phyloP scores from a whole-genome alignment of 2,797 vertebrate genomes.

The Limosa lapponica region DNA sequence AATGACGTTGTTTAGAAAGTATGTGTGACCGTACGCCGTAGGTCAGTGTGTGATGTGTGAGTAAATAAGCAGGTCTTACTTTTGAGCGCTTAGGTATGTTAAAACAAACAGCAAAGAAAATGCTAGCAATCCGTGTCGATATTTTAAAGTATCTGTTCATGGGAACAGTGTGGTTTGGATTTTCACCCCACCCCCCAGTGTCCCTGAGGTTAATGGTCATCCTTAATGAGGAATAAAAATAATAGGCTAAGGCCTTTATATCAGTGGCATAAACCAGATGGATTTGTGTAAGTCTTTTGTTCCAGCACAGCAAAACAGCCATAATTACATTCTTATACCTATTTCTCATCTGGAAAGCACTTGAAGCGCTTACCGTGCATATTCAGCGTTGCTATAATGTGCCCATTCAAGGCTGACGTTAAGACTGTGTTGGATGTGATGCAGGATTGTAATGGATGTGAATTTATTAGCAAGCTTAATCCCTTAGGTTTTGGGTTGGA shows the following conservation, averaged over 20 bases:
- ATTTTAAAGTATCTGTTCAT: accelerated
- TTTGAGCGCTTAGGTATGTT: neutral
- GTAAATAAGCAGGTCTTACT: neutral
- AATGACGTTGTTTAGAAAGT: neutral
- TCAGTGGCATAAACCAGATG: neutral
- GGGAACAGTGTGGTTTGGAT: neutral
- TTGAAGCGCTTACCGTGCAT: neutral
- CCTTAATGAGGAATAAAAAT: neutral
- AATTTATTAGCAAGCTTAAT: neutral
- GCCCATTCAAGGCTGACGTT: neutral
- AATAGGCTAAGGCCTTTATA: neutral
- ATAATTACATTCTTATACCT: neutral
- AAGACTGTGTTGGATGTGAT: neutral
- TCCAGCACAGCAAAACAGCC: neutral
- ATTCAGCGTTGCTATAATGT: neutral
- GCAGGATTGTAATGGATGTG: neutral
- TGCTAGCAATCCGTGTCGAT: accelerated
- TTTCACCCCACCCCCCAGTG: accelerated
- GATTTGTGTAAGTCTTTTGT: neutral
- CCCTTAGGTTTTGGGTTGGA: neutral
- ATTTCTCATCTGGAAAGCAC: neutral
- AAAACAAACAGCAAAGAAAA: neutral
- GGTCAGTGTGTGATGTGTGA: neutral
- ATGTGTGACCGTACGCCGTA: accelerated
- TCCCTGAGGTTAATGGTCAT: neutral